Percentiles rank a stretch among this genome's conserved stretches.
Evolutionary conservation across 2,797 vertebrate species (phyloP).

Genomic region (Acridotheres tristis): DNA sequence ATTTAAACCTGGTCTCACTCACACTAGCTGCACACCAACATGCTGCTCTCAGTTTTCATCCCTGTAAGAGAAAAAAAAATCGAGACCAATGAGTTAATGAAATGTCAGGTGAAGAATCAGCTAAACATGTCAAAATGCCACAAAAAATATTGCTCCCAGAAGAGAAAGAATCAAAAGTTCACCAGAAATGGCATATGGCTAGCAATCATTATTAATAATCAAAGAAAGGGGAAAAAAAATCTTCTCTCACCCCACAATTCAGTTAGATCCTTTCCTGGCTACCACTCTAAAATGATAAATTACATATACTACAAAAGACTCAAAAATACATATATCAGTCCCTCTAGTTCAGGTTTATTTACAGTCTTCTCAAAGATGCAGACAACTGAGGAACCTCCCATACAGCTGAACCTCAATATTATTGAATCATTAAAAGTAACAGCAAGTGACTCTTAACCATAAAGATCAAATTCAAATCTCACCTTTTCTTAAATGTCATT

Average conservation of each 20-base stretch:
- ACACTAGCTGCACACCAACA: not conserved
- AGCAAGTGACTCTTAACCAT: not conserved
- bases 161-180: conserved; percentile 3
- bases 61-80: conserved; percentile 17
- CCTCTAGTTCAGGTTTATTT: not conserved
- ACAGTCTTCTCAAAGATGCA: not conserved
- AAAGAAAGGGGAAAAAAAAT: not conserved
- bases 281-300: not conserved
- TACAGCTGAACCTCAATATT: not conserved
- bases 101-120: conserved; percentile 28
- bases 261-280: not conserved
- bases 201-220: not conserved
- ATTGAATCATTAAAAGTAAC: not conserved
- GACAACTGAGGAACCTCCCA: not conserved
- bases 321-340: not conserved
- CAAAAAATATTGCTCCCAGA: not conserved
- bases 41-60: conserved; percentile 22
- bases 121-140: conserved; percentile 40
- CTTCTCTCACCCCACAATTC: not conserved
- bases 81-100: conserved; percentile 33
- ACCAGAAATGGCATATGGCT: not conserved
- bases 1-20: conserved; percentile 3
- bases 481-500: not conserved
- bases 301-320: not conserved
- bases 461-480: not conserved